Evolutionary conservation across 2,797 vertebrate species (phyloP).

Genomic region (Karalla daura): DNA sequence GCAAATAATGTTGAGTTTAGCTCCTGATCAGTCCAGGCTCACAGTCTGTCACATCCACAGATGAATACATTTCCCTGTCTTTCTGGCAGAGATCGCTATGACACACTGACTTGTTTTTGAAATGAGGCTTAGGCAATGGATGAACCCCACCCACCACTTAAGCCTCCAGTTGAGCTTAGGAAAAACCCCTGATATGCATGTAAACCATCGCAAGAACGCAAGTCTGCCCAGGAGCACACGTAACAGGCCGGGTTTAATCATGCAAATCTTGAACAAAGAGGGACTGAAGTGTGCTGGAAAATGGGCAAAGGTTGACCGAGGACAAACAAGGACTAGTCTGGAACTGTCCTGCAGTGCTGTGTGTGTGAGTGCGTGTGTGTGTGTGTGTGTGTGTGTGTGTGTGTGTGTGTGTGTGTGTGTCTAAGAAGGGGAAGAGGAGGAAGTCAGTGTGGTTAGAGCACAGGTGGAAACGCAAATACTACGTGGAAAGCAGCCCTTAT

Average conservation of each 20-base stretch:
- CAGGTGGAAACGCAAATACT: constrained; percentile 56
- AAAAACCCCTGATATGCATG: background rate
- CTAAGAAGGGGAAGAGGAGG: constrained; percentile 1
- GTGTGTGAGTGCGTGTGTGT: too few species aligned
- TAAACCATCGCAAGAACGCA: fast-evolving
- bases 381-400: too few species aligned
- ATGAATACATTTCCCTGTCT: background rate
- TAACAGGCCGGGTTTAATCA: background rate
- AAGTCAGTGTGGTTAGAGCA: constrained; percentile 35
- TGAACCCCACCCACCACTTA: background rate
- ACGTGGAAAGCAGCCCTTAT: constrained; percentile 46
- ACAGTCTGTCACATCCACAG: too few species aligned
- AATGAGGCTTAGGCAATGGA: background rate
- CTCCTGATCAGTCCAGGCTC: fast-evolving
- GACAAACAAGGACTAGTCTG: too few species aligned
- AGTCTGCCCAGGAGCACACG: background rate
- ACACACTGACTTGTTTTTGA: background rate
- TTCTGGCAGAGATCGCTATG: background rate
- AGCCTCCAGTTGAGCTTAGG: background rate
- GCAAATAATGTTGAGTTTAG: background rate
- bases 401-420: too few species aligned
- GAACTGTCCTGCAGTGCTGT: too few species aligned
- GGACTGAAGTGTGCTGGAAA: background rate
- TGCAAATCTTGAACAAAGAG: background rate
- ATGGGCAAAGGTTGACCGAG: background rate